Evolutionary conservation across 53 echinoderm and acorn worm genomes (phyloP).

Genomic region (Astropecten irregularis): DNA sequence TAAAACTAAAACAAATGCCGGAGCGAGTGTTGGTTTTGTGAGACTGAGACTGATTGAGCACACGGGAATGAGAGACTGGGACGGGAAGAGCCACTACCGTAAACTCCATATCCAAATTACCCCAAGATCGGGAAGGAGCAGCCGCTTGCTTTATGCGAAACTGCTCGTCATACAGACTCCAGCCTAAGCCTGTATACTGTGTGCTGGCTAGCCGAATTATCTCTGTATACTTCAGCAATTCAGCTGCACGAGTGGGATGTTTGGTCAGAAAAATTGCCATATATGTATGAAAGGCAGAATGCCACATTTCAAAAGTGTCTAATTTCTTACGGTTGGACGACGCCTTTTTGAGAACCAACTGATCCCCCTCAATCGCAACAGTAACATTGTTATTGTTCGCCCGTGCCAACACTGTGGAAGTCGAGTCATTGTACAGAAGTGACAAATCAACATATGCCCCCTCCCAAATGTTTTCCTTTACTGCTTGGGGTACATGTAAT

Average conservation of each 20-base stretch:
- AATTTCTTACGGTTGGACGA: background rate
- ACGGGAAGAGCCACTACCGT: background rate
- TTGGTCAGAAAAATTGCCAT: background rate
- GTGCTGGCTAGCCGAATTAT: background rate
- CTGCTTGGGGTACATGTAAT: background rate
- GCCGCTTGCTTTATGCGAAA: background rate
- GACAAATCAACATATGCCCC: background rate
- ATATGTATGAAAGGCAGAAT: background rate
- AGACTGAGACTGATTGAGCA: background rate
- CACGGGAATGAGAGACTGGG: background rate
- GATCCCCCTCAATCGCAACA: no score
- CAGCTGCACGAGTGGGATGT: background rate
- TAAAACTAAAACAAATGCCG: background rate
- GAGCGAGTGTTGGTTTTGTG: background rate
- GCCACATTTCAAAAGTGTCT: constrained; percentile 11
- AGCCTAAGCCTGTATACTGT: background rate
- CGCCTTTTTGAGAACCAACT: background rate
- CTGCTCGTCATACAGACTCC: background rate
- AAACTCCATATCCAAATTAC: background rate
- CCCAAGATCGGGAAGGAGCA: background rate
- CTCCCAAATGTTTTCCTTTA: background rate
- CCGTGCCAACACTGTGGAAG: background rate
- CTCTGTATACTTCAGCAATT: constrained; percentile 6
- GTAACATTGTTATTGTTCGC: background rate
- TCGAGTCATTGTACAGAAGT: background rate